phyloP scores from a whole-genome alignment of 1,140 invertebrate species.

The Drosophila nigrodunni region DNA sequence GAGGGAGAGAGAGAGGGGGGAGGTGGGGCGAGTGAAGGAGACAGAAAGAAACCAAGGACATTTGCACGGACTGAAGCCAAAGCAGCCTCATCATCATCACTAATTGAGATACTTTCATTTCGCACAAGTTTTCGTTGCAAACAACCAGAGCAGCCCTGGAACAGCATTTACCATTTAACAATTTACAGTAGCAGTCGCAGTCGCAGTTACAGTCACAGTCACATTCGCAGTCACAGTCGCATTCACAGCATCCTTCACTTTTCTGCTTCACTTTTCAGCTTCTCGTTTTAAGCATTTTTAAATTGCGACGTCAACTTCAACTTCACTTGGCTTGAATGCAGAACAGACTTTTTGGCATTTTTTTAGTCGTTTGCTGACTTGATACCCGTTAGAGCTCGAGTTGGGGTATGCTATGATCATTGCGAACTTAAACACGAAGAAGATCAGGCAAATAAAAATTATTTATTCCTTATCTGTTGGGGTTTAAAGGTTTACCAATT shows the following conservation, averaged over 20 bases:
- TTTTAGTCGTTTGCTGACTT: background rate
- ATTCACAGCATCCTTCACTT: constrained; percentile 9
- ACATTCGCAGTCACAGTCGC: background rate
- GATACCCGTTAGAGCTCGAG: no score
- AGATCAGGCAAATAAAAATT: no score
- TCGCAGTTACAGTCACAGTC: background rate
- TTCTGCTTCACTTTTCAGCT: constrained; percentile 3
- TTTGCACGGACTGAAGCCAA: background rate
- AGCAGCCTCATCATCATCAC: constrained; percentile 33
- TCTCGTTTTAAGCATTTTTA: constrained; percentile 41
- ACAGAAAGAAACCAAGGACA: constrained; percentile 8
- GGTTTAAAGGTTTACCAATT: no score
- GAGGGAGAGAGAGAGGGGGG: background rate
- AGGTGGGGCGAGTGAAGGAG: no score
- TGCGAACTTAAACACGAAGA: no score
- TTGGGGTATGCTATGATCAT: no score
- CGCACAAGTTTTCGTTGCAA: constrained; percentile 32
- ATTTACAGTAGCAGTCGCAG: no score
- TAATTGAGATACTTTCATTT: constrained; percentile 67
- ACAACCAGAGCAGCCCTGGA: background rate
- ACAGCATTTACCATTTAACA: no score
- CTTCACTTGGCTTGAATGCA: constrained; percentile 26
- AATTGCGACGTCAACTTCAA: constrained; percentile 46
- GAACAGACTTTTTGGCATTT: background rate
- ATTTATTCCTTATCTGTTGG: no score